Base-by-base conservation (phyloP, 2,888 invertebrate species). In the Sesia apiformis region DNA sequence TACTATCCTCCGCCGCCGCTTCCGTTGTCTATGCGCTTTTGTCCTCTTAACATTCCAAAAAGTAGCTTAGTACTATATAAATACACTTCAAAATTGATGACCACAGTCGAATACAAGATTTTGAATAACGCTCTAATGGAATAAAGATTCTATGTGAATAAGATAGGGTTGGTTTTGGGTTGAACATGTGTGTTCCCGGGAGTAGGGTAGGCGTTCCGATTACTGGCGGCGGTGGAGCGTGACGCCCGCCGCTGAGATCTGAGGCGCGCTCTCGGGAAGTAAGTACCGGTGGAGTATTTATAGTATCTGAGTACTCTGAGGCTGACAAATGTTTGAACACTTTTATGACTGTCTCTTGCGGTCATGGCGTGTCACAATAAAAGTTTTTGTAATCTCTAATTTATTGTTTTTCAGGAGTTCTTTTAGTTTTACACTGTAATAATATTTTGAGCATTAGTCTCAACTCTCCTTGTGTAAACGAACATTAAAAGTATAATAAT, bases 171-270 rank as follows among this genome's bases (percentile, higher is more conserved):
- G 55, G 39, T 38, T 60, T 58, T 60, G 0, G 40, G 40, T 43
- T 64, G 65, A 39, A 5, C 42, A 42, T 49, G 41, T 23, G 4
- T 38, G 5, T 46, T 51, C n/a, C 4, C 38, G 49, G 5, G 49
- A 5, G 40, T 70, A 66, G 74, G 76, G 81, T 75, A 78, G 84
- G 84, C 82, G 84, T 76, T 71, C 64, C 78, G 75, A 81, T 80
- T 82, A 81, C 76, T 70, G 77, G 58, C 52, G 62, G 76, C 81
- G 76, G 78, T 70, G 84, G 77, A 59, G 79, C 86, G 82, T 71
- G 76, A 77, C 87, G 88, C 85, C 88, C 88, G 84, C 88, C 87
- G 84, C 73, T 57, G 85, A 88, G 88, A 88, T 87, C 85, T 70
- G 63, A 84, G 69, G 73, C 69, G 72, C 69, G 60, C 63, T 72